Conservation (phyloP, 2,888 invertebrate genomes). For the Epistrophella euchroma region DNA sequence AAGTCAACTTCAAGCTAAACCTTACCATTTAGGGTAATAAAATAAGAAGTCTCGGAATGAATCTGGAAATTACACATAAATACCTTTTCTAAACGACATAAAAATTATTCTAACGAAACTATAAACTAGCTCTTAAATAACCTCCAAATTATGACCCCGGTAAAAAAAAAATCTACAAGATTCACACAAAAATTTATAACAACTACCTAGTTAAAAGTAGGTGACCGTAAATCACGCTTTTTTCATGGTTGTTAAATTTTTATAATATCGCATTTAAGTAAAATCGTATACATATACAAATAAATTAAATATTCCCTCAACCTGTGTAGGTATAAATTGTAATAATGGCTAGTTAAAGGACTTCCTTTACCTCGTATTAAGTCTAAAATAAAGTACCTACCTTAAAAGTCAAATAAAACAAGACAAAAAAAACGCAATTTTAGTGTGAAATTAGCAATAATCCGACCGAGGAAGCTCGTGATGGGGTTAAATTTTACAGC, state of each 20-base stretch:
- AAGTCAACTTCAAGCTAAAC: not conserved
- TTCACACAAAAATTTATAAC: not conserved
- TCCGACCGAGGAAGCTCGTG: slow-evolving; percentile 44
- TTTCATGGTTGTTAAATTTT: slow-evolving; percentile 51
- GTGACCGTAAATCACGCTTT: slow-evolving; percentile 37
- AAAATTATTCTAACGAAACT: not conserved
- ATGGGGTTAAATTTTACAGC: slow-evolving; percentile 69
- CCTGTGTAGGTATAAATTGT: not conserved
- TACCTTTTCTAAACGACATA: not conserved
- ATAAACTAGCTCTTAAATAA: not conserved
- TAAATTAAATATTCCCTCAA: slow-evolving; percentile 22
- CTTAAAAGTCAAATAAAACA: slow-evolving; percentile 13
- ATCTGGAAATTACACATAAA: slow-evolving; percentile 2
- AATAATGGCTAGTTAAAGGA: slow-evolving; percentile 72
- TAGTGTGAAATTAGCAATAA: slow-evolving; percentile 73
- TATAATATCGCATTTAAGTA: slow-evolving; percentile 43
- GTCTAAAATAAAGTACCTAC: slow-evolving; percentile 19
- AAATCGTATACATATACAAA: not conserved
- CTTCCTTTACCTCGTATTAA: slow-evolving; percentile 60
- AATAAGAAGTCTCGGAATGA: not conserved
- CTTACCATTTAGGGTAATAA: not conserved
- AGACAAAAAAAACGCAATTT: slow-evolving; percentile 41
- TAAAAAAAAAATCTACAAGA: not conserved
- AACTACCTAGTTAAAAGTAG: not conserved
- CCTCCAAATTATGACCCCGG: not conserved